Conservation (phyloP, 1,140 invertebrate genomes). For the Sycophila sp. region DNA sequence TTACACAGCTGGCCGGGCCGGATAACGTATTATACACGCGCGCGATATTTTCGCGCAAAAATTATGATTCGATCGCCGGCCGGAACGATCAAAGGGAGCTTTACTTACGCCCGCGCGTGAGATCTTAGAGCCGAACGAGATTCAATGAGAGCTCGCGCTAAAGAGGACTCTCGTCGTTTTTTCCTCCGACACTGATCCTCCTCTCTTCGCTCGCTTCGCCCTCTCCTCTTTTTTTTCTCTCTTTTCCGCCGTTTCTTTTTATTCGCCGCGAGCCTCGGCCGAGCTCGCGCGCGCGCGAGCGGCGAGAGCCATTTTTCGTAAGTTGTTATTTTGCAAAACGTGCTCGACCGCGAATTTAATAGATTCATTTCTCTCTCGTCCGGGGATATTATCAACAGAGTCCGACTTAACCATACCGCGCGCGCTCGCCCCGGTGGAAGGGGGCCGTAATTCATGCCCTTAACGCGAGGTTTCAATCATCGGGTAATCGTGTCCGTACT, state of each 20-base stretch:
- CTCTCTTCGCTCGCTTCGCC: not conserved
- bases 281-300: no score
- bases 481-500: constrained; percentile 22
- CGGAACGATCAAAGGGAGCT: constrained; percentile 21
- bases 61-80: constrained; percentile 33
- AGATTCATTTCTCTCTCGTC: constrained; percentile 28
- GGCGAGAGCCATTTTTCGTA: constrained; percentile 6
- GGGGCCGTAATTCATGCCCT: constrained; percentile 14
- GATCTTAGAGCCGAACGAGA: not conserved
- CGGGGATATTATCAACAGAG: constrained; percentile 18
- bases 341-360: constrained; percentile 23
- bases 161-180: not conserved
- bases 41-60: constrained; percentile 25
- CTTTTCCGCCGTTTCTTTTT: no score
- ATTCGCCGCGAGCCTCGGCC: no score
- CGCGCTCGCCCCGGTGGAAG: not conserved
- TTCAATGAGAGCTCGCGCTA: constrained; percentile 15
- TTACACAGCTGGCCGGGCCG: not conserved
- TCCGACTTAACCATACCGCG: constrained; percentile 5
- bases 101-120: not conserved
- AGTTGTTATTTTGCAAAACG: constrained; percentile 27
- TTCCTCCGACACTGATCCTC: no score
- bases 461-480: constrained; percentile 34
- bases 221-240: not conserved
- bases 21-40: constrained; percentile 1